Percentiles rank a stretch among this genome's conserved stretches.
phyloP scores from a whole-genome alignment of 2,113 vertebrate species.

The Smithornis capensis region DNA sequence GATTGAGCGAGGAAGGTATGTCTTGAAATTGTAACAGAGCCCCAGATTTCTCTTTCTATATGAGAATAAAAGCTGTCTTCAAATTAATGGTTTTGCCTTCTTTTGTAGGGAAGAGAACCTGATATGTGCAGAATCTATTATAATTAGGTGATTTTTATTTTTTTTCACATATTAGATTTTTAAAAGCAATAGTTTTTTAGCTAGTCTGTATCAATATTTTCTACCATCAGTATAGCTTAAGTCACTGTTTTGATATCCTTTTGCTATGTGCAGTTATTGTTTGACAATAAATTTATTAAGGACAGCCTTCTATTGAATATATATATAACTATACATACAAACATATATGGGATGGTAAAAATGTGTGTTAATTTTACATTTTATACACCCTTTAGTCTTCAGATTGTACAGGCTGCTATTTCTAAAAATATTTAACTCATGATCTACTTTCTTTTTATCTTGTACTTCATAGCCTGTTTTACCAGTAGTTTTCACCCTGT shows the following conservation, averaged over 20 bases:
- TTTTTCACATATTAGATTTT: not conserved
- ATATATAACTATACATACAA: not conserved
- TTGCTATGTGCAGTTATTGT: not conserved
- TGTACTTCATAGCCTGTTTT: not conserved
- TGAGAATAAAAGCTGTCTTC: not conserved
- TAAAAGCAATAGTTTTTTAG: not conserved
- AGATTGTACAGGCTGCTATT: not conserved
- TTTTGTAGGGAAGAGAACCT: not conserved
- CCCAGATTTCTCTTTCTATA: not conserved
- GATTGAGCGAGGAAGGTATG: not conserved
- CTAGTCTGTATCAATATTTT: not conserved
- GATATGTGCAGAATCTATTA: rapidly evolving
- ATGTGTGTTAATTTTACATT: conserved; percentile 4
- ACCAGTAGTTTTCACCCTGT: conserved; percentile 7
- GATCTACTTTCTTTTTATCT: not conserved
- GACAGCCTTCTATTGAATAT: not conserved
- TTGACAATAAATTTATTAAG: conserved; percentile 11
- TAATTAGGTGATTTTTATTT: too few species aligned
- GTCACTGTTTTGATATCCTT: not conserved
- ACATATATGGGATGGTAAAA: not conserved
- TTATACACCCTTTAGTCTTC: not conserved
- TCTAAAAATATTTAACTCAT: not conserved
- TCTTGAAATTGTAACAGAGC: not conserved
- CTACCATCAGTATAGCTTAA: not conserved
- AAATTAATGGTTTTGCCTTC: not conserved